phyloP scores from a whole-genome alignment of 2,113 vertebrate genomes.

The Tragelaphus buxtoni region DNA sequence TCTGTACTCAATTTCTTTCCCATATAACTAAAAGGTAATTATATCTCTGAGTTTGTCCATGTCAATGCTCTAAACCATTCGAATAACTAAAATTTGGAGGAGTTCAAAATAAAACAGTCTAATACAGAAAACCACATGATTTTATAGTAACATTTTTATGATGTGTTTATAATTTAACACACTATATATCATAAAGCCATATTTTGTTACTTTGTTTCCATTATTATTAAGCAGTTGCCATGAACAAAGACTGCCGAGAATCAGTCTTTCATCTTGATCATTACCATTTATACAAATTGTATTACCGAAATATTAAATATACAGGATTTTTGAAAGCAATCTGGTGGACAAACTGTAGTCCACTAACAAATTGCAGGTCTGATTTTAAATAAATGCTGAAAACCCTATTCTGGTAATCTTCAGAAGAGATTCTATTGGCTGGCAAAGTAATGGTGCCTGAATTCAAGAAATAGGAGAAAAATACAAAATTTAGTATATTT shows the following conservation, averaged over 20 bases:
- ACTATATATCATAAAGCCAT: not conserved
- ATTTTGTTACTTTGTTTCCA: conserved; percentile 47
- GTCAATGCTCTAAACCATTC: not conserved
- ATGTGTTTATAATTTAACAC: conserved; percentile 53
- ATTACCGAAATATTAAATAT: conserved; percentile 63
- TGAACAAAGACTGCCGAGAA: conserved; percentile 65
- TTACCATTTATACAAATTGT: conserved; percentile 62
- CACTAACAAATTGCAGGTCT: conserved; percentile 30
- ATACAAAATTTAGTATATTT: not conserved
- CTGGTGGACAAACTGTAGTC: conserved; percentile 18
- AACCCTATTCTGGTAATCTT: not conserved
- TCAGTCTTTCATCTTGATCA: conserved; percentile 53
- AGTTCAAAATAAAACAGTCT: not conserved
- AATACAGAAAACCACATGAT: conserved; percentile 51
- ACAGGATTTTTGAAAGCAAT: conserved; percentile 27
- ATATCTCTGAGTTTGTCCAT: not conserved
- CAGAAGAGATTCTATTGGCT: conserved; percentile 45
- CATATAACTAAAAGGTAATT: conserved; percentile 43
- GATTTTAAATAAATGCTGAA: conserved; percentile 38
- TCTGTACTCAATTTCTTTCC: conserved; percentile 65
- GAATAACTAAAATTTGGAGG: conserved; percentile 31
- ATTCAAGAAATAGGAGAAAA: not conserved
- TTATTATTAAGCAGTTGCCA: conserved; percentile 50
- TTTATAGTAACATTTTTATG: conserved; percentile 50
- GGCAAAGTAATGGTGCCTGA: conserved; percentile 35